Evolutionary conservation across 2,888 invertebrate genomes (phyloP), one percentile per base, ranked within the genome.

Genomic region (Parascotia fuliginaria): DNA sequence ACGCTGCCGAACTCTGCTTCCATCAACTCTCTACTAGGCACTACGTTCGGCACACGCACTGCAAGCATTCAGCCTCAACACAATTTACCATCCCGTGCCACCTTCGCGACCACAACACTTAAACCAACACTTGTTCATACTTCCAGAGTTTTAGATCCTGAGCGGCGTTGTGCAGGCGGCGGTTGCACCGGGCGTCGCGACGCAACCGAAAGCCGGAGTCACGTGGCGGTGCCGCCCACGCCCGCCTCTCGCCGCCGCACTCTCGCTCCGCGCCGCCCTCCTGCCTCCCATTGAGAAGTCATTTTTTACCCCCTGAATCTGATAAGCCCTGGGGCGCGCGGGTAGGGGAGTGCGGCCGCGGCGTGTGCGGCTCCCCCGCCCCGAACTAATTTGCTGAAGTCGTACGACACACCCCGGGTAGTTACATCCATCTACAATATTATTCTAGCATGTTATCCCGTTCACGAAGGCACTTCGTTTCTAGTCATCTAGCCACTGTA

Each of bases 401-500:
- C 89, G 87, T 81, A 87, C 88, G 91, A 91, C 91, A 91, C 92
- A 89, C 92, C 91, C 91, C 89, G 83, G 83, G 83, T 89, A 85
- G 88, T 90, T 92, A 91, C 88, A 92, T 90, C 90, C 90, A 91
- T 91, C 92, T 90, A 89, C 89, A 85, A 91, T 91, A 91, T 91
- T 91, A 91, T 89, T 85, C 83, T 79, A 85, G 85, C 91, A 85
- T 89, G 90, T 90, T 89, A 91, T 91, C 88, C 87, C 88, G 87
- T 86, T 88, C 83, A 84, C 83, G 77, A 69, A 87, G 85, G 87
- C 83, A 85, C 83, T 87, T 87, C 85, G 84, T 83, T 87, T 81
- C 84, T 83, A 87, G 83, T 83, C 86, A 86, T 85, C 83, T 85
- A 79, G 82, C 79, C 73, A 66, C 69, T 72, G 76, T 73, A 70